Evolutionary conservation across 2,888 invertebrate species (phyloP).

Genomic region (Xylota segnis): DNA sequence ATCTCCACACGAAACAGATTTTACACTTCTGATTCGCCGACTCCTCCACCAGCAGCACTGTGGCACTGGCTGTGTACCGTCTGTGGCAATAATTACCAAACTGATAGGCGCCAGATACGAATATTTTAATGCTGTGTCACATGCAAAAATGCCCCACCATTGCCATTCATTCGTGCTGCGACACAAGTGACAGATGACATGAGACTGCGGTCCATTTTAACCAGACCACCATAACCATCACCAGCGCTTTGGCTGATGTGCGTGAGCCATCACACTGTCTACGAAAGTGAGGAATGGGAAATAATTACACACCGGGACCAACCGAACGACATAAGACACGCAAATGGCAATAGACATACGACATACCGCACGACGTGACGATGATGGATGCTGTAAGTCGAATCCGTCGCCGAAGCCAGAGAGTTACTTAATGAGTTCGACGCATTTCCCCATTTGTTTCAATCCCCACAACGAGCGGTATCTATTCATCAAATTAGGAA

Average conservation of each 20-base stretch:
- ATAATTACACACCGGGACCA: conserved; percentile 33
- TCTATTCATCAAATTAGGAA: conserved; percentile 61
- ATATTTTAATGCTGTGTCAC: conserved; percentile 72
- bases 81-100: conserved; percentile 68
- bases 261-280: conserved; percentile 49
- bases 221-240: conserved; percentile 21
- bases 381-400: conserved; percentile 70
- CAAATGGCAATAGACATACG: conserved; percentile 51
- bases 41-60: background rate
- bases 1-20: conserved; percentile 27
- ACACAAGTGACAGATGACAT: conserved; percentile 73
- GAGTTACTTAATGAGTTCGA: conserved; percentile 56
- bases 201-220: conserved; percentile 63
- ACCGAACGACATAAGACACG: conserved; percentile 65
- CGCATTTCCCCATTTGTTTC: conserved; percentile 48
- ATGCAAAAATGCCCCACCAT: conserved; percentile 63
- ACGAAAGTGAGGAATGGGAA: conserved; percentile 61
- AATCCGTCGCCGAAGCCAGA: conserved; percentile 16
- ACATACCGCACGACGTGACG: conserved; percentile 53
- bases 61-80: conserved; percentile 2
- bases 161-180: conserved; percentile 65
- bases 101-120: conserved; percentile 73
- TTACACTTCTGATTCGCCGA: conserved; percentile 11
- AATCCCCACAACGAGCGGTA: conserved; percentile 7
- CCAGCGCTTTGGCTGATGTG: conserved; percentile 7